Conservation (phyloP, 2,113 vertebrate species). For the Chunga burmeisteri region DNA sequence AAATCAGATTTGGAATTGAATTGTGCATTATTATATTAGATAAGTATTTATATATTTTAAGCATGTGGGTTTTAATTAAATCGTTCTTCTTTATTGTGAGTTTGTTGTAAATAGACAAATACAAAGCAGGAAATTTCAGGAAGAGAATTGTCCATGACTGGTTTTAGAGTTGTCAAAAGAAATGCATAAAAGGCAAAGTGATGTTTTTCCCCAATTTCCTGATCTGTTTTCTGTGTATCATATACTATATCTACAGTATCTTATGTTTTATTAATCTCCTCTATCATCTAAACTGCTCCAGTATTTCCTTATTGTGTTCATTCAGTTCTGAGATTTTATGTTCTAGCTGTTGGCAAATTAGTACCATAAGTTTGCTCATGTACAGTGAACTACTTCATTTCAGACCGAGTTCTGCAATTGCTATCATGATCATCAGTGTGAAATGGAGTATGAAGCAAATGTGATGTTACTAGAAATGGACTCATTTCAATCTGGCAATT, state of each 20-base stretch:
- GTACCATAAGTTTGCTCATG: background rate
- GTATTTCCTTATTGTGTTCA: background rate
- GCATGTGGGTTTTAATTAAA: background rate
- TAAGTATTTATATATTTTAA: background rate
- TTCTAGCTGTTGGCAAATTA: background rate
- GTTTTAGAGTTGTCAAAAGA: background rate
- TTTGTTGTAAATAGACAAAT: background rate
- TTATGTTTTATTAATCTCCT: background rate
- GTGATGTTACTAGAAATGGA: background rate
- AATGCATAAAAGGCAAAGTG: background rate
- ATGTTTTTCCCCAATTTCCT: background rate
- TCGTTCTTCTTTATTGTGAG: background rate
- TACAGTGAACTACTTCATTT: background rate
- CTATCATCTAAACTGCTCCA: background rate
- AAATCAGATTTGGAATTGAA: background rate
- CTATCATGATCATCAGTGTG: background rate
- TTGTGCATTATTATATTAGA: background rate
- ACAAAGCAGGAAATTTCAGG: background rate
- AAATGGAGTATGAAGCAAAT: background rate
- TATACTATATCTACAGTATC: background rate
- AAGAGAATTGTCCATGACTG: fast-evolving
- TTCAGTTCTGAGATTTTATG: background rate
- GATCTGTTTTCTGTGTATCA: background rate
- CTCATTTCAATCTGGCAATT: conserved; percentile 17
- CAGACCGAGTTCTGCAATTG: background rate